Evolutionary conservation across 2,797 vertebrate species (phyloP).

Genomic region (Halcyon chelicuti): DNA sequence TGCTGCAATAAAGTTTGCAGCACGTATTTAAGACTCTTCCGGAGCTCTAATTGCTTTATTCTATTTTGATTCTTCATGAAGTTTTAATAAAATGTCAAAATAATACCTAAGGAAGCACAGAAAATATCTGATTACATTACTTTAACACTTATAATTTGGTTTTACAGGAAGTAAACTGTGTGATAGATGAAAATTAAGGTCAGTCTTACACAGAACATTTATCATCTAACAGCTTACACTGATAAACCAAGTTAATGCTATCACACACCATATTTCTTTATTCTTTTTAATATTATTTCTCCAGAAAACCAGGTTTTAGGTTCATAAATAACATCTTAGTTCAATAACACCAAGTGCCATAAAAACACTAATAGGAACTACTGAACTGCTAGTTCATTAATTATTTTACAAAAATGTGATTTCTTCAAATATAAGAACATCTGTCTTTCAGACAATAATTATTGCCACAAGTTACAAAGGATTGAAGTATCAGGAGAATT

Average conservation of each 20-base stretch:
- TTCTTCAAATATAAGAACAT: constrained; percentile 8
- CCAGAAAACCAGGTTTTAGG: constrained; percentile 18
- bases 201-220: constrained; percentile 42
- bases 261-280: not conserved
- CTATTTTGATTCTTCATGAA: not conserved
- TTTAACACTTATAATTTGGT: constrained; percentile 48
- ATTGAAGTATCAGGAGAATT: constrained; percentile 13
- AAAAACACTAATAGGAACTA: not conserved
- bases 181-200: constrained; percentile 58
- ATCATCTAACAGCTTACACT: constrained; percentile 48
- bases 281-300: constrained; percentile 5
- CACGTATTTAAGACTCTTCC: not conserved
- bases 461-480: not conserved
- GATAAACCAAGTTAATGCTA: constrained; percentile 62
- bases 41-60: not conserved
- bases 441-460: not conserved
- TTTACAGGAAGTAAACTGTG: constrained; percentile 31
- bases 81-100: constrained; percentile 21
- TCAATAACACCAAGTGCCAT: constrained; percentile 23
- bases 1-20: not conserved
- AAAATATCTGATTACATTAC: constrained; percentile 48
- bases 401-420: constrained; percentile 2
- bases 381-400: constrained; percentile 17
- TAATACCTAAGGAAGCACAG: constrained; percentile 6
- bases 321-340: constrained; percentile 34